Evolutionary conservation across 2,113 vertebrate species (phyloP).

Genomic region (Trematomus loennbergii): DNA sequence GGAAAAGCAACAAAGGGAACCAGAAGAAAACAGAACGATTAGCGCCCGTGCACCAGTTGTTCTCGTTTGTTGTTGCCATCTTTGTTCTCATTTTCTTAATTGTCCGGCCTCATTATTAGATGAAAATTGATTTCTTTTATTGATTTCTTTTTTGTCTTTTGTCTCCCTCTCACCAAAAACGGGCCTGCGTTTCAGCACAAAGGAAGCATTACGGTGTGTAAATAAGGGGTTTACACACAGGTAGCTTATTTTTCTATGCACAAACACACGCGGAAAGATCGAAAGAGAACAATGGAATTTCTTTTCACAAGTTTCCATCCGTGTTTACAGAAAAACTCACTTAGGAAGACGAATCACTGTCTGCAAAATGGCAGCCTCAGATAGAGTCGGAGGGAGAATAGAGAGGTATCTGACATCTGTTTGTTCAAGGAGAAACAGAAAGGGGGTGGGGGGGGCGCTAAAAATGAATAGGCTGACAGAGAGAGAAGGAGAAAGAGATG

Average conservation of each 20-base stretch:
- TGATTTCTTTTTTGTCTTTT: constrained; percentile 40
- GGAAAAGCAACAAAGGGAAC: constrained; percentile 60
- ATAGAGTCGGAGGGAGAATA: constrained; percentile 51
- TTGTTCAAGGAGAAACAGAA: constrained; percentile 73
- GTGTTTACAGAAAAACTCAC: constrained; percentile 71
- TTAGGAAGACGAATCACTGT: constrained; percentile 66
- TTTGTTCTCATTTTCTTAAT: constrained; percentile 58
- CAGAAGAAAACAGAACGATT: constrained; percentile 54
- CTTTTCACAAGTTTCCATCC: constrained; percentile 32
- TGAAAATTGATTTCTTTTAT: constrained; percentile 48
- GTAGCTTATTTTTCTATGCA: constrained; percentile 22
- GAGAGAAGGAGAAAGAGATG: constrained; percentile 52
- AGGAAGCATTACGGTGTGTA: constrained; percentile 15
- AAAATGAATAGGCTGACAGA: constrained; percentile 60
- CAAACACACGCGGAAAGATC: constrained; percentile 3
- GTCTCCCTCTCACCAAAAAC: constrained; percentile 25
- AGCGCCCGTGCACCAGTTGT: constrained; percentile 22
- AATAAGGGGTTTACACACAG: constrained; percentile 18
- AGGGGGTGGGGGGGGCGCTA: constrained; percentile 20
- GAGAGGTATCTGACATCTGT: constrained; percentile 77
- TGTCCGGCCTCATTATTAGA: constrained; percentile 42
- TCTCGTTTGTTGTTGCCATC: constrained; percentile 42
- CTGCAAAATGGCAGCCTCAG: constrained; percentile 70
- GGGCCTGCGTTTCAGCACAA: constrained; percentile 16
- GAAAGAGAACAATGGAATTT: constrained; percentile 58